Conservation (phyloP, 2,797 vertebrate genomes). For the Heliangelus exortis region DNA sequence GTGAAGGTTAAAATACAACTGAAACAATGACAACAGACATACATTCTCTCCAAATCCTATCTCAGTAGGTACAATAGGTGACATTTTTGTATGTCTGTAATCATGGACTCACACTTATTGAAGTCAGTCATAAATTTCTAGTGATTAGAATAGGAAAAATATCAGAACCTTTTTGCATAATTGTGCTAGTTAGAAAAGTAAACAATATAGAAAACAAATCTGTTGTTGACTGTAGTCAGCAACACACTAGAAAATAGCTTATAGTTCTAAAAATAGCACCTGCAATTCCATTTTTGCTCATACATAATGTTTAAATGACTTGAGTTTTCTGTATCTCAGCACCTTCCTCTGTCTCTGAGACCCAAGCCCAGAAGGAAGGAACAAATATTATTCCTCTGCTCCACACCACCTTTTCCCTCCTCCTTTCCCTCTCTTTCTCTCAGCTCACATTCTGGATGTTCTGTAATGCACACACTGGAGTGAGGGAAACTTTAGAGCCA, state of each 20-base stretch:
- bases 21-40: neutral
- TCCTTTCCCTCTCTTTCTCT: neutral
- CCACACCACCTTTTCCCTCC: neutral
- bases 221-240: neutral
- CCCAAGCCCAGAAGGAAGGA: neutral
- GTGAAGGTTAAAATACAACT: neutral
- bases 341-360: neutral
- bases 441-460: neutral
- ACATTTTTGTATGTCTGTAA: neutral
- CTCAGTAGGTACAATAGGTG: neutral
- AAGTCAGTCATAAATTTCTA: neutral
- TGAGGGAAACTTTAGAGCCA: neutral
- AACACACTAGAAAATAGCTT: neutral
- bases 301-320: accelerated
- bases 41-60: neutral
- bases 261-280: neutral
- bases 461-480: accelerated
- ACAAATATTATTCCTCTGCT: neutral
- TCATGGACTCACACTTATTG: neutral
- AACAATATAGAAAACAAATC: neutral
- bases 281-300: neutral
- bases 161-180: neutral
- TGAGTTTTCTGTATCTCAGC: neutral
- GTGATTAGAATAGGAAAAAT: neutral
- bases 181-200: neutral